A percentile compares a stretch with the other conserved stretches of the same genome.
phyloP scores from a whole-genome alignment of 2,797 vertebrate genomes.

The Ciconia nigra region DNA sequence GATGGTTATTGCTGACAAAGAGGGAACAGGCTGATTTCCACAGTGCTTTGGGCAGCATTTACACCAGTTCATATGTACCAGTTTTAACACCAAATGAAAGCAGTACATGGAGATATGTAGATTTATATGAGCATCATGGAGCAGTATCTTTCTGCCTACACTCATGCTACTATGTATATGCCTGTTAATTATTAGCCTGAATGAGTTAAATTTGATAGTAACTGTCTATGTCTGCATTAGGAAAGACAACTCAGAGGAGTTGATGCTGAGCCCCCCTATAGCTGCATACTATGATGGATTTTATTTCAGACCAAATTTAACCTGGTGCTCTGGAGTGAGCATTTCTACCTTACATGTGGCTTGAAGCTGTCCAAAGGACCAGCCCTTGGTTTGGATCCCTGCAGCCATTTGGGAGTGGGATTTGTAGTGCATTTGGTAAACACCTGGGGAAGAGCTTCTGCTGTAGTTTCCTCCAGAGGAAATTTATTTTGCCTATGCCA shows the following conservation, averaged over 20 bases:
- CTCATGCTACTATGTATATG: neutral
- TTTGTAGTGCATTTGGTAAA: neutral
- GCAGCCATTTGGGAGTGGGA: neutral
- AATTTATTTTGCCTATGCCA: neutral
- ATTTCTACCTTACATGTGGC: neutral
- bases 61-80: no score
- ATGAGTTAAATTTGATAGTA: neutral
- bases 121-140: neutral
- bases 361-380: neutral
- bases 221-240: neutral
- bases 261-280: neutral
- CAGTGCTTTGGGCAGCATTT: neutral
- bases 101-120: neutral
- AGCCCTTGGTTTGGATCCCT: neutral
- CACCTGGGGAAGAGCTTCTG: neutral
- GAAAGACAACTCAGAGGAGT: neutral
- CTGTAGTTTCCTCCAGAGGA: neutral
- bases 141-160: neutral
- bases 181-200: neutral
- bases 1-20: neutral
- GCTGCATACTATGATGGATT: neutral
- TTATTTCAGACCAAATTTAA: neutral
- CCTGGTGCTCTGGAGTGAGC: neutral
- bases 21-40: neutral
- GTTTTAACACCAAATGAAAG: neutral